Conservation (phyloP, 2,797 vertebrate species). For the Lepidocolaptes lacrymiger region DNA sequence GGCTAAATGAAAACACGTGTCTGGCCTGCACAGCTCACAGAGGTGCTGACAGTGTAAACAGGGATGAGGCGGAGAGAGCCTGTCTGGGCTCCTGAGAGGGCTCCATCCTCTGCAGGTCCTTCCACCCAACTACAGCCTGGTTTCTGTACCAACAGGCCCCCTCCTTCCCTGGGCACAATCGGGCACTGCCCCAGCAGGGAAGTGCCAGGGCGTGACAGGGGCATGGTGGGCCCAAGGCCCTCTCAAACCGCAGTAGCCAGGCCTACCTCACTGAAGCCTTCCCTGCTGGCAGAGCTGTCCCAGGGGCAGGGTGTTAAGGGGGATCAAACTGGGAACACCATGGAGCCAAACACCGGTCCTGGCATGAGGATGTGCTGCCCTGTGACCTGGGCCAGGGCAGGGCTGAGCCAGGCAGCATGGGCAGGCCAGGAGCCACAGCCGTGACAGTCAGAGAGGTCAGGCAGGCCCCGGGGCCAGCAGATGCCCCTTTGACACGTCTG, state of each 20-base stretch:
- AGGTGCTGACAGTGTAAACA: constrained; percentile 24
- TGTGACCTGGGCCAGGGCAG: not conserved
- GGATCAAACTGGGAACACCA: fast-evolving
- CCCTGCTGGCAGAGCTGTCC: not conserved
- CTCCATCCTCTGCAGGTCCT: not conserved
- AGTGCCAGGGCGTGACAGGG: not conserved
- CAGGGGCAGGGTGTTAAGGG: not conserved
- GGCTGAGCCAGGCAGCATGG: fast-evolving
- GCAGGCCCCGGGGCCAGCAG: not conserved
- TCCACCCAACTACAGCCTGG: not conserved
- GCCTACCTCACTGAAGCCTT: not conserved
- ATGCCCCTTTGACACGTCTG: not conserved
- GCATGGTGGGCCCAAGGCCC: not conserved
- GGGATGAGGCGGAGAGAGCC: not conserved
- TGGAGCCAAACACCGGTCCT: fast-evolving
- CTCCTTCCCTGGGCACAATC: fast-evolving
- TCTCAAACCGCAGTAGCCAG: not conserved
- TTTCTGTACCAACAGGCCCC: not conserved
- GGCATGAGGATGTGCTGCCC: not conserved
- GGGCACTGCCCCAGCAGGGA: not conserved
- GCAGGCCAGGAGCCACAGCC: not conserved
- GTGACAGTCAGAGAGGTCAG: not conserved
- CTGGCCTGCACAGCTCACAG: not conserved
- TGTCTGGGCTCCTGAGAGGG: not conserved
- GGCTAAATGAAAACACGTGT: constrained; percentile 73